Base-by-base conservation (phyloP, 2,888 invertebrate species). In the Habroteleia sp. region DNA sequence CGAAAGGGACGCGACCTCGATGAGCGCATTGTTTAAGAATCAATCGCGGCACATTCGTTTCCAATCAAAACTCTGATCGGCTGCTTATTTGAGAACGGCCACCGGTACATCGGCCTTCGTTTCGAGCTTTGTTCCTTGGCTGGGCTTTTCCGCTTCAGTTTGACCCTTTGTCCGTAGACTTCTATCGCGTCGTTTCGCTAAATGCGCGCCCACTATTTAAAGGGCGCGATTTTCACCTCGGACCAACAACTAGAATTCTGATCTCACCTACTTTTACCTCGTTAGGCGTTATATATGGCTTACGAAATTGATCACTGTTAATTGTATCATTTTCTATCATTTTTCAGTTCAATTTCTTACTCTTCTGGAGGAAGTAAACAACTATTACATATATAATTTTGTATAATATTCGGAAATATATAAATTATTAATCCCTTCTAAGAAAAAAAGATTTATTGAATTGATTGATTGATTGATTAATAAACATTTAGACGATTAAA, bases 1-100 rank as follows among this genome's bases (percentile, higher is more conserved):
- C 39, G n/a, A 65, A 54, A 69, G 56, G 58, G 46, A 31, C 31
- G 56, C 56, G 60, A 78, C 77, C 74, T 68, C 77, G 82, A 83
- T 83, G 81, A 72, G 80, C 76, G 82, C 80, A 83, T 84, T 84
- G 84, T 85, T 84, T 82, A 83, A 82, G 81, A 83, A 83, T 84
- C 83, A 83, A 84, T 83, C 81, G 82, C 76, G 58, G 71, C 77
- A 74, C 74, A 76, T 74, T 73, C 74, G 58, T 25, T 42, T 56
- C 54, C 56, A 69, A 74, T 75, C 46, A 54, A 62, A 71, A 62
- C 69, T 52, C 14, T 65, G 56, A 60, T 66, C 56, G 62, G 33
- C 44, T 56, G 60, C 68, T 71, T 62, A 52, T 74, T 66, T 58
- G 14, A 8, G 60, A 16, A 20, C 41, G 6, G 7, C 4, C 10